Base-by-base conservation (phyloP, 1,140 invertebrate species). In the Papilio glaucus region DNA sequence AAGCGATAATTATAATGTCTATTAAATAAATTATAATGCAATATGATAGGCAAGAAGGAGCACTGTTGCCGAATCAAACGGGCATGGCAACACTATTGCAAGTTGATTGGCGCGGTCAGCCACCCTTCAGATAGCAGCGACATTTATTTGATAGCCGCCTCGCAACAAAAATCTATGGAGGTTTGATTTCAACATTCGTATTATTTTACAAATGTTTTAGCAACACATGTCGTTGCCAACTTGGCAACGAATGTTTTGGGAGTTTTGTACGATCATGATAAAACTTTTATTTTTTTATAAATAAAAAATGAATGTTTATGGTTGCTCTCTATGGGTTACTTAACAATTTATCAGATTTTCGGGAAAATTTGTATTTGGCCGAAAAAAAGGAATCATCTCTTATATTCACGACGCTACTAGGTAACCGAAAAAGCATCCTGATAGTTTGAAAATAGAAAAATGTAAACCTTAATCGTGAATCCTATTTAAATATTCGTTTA, bases 111-210 rank as follows among this genome's bases (percentile, higher is more conserved):
- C 26, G 67, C 67, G 67, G 67, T 69, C 67, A 69, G 67, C 67
- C 45, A 69, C 67, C 67, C 67, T 53, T 33, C 15, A 69, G 67
- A 69, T 69, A 69, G n/a, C 4, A 26, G 24, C 10, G 10, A 33
- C 41, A 69, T 42, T 67, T 24, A 68, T 69, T 69, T 69, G 45
- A 53, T 69, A 69, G 2, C 21, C 26, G 67, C 67, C 7, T 69
- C 12, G 67, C 67, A 69, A 69, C 67, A 69, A 45, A 69, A 69
- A 69, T 53, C 67, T 65, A 53, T 69, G 26, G n/a, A 69, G 67
- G 29, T 53, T 49, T 45, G 26, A 69, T 68, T 68, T 67, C 39
- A 67, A 26, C 29, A 33, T n/a, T 68, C 0, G 41, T 26, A 41
- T 29, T 68, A 3, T 68, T 68, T 57, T 57, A 57, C 49, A 45